phyloP scores from a whole-genome alignment of 2,888 invertebrate genomes.

The Volucella bombylans region DNA sequence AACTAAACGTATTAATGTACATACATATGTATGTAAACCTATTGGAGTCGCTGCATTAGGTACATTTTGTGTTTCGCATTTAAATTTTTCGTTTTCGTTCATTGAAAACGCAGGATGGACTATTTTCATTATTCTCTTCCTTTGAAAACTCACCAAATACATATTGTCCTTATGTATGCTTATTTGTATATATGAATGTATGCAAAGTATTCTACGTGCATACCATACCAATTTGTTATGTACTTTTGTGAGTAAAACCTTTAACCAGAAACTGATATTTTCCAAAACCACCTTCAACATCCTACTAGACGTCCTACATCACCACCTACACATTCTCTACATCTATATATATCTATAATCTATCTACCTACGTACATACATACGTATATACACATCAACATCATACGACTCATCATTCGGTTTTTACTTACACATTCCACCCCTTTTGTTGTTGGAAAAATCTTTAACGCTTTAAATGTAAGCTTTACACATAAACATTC shows the following conservation, averaged over 20 bases:
- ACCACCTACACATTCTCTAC: neutral
- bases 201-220: slow-evolving; percentile 18
- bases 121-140: slow-evolving; percentile 31
- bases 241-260: slow-evolving; percentile 64
- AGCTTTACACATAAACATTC: slow-evolving; percentile 73
- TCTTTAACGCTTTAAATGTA: slow-evolving; percentile 74
- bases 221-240: slow-evolving; percentile 58
- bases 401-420: slow-evolving; percentile 56
- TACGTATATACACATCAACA: slow-evolving; percentile 29
- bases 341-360: neutral
- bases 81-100: slow-evolving; percentile 45
- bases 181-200: slow-evolving; percentile 11
- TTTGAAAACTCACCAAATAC: slow-evolving; percentile 58
- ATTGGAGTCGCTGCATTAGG: slow-evolving; percentile 49
- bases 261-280: slow-evolving; percentile 73
- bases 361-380: neutral
- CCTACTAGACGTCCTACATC: slow-evolving; percentile 31
- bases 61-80: slow-evolving; percentile 36
- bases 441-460: slow-evolving; percentile 61
- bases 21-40: slow-evolving; percentile 17
- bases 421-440: slow-evolving; percentile 65
- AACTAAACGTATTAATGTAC: slow-evolving; percentile 24
- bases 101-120: slow-evolving; percentile 30
- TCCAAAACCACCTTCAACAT: slow-evolving; percentile 66
- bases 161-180: slow-evolving; percentile 36